Evolutionary conservation across 2,888 invertebrate species (phyloP).

Genomic region (Drosophila peninsularis): DNA sequence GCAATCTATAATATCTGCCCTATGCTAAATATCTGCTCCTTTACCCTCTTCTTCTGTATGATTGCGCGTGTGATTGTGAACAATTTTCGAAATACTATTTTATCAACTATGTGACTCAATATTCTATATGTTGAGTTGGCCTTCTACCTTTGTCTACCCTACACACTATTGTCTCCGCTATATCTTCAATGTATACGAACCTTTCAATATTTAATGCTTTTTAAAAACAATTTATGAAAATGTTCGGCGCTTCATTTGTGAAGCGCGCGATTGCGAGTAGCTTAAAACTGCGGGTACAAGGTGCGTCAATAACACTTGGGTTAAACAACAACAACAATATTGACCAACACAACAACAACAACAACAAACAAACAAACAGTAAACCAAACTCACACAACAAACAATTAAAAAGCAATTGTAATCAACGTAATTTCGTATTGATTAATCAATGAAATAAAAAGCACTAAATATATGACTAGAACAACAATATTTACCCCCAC

Average conservation of each 20-base stretch:
- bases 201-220: slow-evolving; percentile 60
- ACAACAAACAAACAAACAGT: slow-evolving; percentile 43
- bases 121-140: slow-evolving; percentile 17
- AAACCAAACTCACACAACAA: slow-evolving; percentile 53
- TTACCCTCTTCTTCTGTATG: slow-evolving; percentile 26
- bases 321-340: slow-evolving; percentile 49
- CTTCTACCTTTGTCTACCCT: slow-evolving; percentile 20
- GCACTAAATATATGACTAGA: slow-evolving; percentile 80
- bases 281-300: slow-evolving; percentile 63
- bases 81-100: slow-evolving; percentile 33
- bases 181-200: slow-evolving; percentile 35
- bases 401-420: slow-evolving; percentile 76
- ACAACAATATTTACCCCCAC: slow-evolving; percentile 12
- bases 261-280: slow-evolving; percentile 43
- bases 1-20: not conserved
- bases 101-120: slow-evolving; percentile 16
- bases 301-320: slow-evolving; percentile 78
- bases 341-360: slow-evolving; percentile 63
- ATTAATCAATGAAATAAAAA: slow-evolving; percentile 80
- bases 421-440: slow-evolving; percentile 70
- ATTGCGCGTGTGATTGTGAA: slow-evolving; percentile 52
- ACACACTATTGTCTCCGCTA: slow-evolving; percentile 35
- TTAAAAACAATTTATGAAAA: slow-evolving; percentile 33
- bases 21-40: slow-evolving; percentile 6
- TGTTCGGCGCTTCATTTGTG: slow-evolving; percentile 31